Conservation (phyloP, 2,113 vertebrate genomes). For the Tragulus kanchil region DNA sequence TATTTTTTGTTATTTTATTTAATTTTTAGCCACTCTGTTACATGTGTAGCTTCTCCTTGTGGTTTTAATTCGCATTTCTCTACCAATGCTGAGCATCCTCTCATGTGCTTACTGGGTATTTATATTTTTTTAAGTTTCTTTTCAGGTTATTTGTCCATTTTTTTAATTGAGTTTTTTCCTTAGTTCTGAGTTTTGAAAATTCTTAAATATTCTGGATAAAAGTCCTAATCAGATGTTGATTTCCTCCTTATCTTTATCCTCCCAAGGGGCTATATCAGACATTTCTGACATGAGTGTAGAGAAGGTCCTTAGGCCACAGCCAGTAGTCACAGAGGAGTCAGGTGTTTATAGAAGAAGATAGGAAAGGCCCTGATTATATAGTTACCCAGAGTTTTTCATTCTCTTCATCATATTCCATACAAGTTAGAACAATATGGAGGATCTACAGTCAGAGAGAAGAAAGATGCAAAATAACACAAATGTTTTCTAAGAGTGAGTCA, state of each 20-base stretch:
- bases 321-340: background rate
- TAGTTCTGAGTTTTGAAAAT: slow-evolving; percentile 31
- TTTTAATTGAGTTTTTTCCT: background rate
- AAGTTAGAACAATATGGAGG: background rate
- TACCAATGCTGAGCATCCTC: background rate
- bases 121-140: background rate
- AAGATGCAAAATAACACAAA: background rate
- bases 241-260: slow-evolving; percentile 5
- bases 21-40: background rate
- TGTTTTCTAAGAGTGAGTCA: background rate
- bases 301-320: background rate
- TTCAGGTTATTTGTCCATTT: background rate
- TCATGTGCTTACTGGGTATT: background rate
- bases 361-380: background rate
- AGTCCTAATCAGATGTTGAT: background rate
- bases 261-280: background rate
- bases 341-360: background rate
- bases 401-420: background rate
- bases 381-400: background rate
- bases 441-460: background rate
- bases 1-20: background rate
- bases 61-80: slow-evolving; percentile 25
- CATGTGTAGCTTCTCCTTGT: background rate
- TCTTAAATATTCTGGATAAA: slow-evolving; percentile 1
- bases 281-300: background rate